Conservation (phyloP, 2,888 invertebrate species). For the Xylophagus ater region DNA sequence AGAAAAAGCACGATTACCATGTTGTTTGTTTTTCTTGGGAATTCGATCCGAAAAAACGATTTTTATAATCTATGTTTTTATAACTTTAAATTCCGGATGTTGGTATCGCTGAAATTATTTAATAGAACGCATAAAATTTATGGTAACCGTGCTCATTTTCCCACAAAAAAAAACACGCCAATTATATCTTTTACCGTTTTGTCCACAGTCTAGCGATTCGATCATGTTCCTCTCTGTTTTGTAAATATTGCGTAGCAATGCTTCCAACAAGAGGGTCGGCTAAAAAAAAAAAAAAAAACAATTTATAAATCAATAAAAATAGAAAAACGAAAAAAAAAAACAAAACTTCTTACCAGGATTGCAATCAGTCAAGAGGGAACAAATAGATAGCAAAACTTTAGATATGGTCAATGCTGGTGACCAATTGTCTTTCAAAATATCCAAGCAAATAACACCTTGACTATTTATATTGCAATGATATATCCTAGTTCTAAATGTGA, state of each 20-base stretch:
- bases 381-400: conserved; percentile 94
- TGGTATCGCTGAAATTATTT: too few relatives aligned
- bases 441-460: conserved; percentile 96
- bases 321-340: background rate
- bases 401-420: conserved; percentile 97
- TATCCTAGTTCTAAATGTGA: conserved; percentile 89
- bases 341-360: conserved; percentile 68
- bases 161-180: too few relatives aligned
- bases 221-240: conserved; percentile 96
- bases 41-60: too few relatives aligned
- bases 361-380: conserved; percentile 95
- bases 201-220: conserved; percentile 98
- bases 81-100: background rate
- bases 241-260: conserved; percentile 95
- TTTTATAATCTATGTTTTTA: background rate
- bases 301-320: background rate
- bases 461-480: conserved; percentile 99
- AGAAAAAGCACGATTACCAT: too few relatives aligned
- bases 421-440: conserved; percentile 98
- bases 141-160: too few relatives aligned
- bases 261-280: conserved; percentile 96
- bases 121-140: too few relatives aligned
- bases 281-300: conserved; percentile 37
- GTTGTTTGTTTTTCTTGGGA: too few relatives aligned
- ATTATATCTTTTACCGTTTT: conserved; percentile 80